Evolutionary conservation across 2,888 invertebrate species (phyloP), one percentile per base, ranked within the genome.

Genomic region (Busseola fusca): DNA sequence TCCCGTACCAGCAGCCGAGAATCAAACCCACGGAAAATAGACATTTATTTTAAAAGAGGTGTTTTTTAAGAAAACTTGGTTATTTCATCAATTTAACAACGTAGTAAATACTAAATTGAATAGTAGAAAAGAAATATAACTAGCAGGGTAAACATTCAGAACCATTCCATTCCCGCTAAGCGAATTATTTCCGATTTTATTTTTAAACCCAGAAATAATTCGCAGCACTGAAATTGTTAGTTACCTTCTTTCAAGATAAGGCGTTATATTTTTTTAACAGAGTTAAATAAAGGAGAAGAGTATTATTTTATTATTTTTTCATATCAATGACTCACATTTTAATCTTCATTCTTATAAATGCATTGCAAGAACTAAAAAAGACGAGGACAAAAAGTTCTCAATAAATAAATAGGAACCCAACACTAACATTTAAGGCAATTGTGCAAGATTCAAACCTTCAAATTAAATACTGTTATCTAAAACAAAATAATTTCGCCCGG

Each of bases 381-480:
- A 10, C 3, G 25, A 62, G 18, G 16, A 12, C 27, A 1, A n/a
- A 18, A 16, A 21, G 5, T 21, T 66, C 16, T n/a, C 40, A 58
- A 30, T 48, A 50, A 30, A 48, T 16, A 21, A 64, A 10, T 27
- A 67, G 5, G 10, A n/a, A 45, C 1, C 1, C 2, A 16, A 54
- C 7, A 56, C 40, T 45, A 16, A 10, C 40, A 42, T 52, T 57
- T 42, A 16, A 50, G 5, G 27, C 9, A 40, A 5, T 9, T 0
- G 7, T 21, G 3, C 34, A 42, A 42, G 7, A 76, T 48, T 64
- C 27, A n/a, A 45, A n/a, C 56, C 0, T 27, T 27, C 0, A 52
- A 57, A 56, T 37, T 18, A 27, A 74, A 60, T 69, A 69, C 56
- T 57, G 21, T 57, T 75, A 67, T 64, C 25, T 25, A 58, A 76